These are phyloP conservation scores for Phyllostomus hastatus DNA, from an alignment of 2,113 vertebrate species.

Conservation along the genomic window DNA sequence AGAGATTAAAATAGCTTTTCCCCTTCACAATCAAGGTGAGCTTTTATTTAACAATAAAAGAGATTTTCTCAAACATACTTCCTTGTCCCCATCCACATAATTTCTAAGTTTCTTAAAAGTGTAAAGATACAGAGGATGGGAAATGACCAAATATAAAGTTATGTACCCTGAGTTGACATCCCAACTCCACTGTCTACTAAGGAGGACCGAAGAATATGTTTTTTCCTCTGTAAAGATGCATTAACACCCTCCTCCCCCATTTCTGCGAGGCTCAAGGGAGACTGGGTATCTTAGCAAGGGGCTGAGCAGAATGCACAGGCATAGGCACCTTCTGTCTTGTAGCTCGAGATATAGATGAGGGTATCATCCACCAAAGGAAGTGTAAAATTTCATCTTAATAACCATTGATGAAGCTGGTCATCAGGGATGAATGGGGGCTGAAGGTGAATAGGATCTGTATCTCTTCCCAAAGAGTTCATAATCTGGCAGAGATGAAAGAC, in stretches of 20 bases:
- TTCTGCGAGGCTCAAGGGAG: neutral
- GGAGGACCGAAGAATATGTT: neutral
- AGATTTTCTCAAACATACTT: slow-evolving; percentile 33
- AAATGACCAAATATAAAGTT: slow-evolving; percentile 5
- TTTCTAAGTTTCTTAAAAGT: slow-evolving; percentile 24
- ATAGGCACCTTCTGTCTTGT: neutral
- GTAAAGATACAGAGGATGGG: neutral
- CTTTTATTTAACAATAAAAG: neutral
- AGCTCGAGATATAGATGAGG: neutral
- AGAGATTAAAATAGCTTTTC: slow-evolving; percentile 55
- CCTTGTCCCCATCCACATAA: neutral
- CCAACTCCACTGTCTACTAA: neutral
- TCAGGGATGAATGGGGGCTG: neutral
- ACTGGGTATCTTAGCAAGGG: neutral
- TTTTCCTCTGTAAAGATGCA: neutral
- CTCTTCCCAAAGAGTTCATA: neutral
- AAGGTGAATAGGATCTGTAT: neutral
- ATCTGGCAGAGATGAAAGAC: neutral
- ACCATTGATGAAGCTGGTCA: neutral
- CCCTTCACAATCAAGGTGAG: slow-evolving; percentile 26
- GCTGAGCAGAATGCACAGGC: neutral
- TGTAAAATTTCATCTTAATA: slow-evolving; percentile 29
- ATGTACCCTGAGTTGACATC: neutral
- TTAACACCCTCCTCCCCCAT: neutral
- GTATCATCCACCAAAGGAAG: neutral